A percentile compares a stretch with the other conserved stretches of the same genome.
phyloP scores from a whole-genome alignment of 1,140 invertebrate species.

The Drosophila dunni region DNA sequence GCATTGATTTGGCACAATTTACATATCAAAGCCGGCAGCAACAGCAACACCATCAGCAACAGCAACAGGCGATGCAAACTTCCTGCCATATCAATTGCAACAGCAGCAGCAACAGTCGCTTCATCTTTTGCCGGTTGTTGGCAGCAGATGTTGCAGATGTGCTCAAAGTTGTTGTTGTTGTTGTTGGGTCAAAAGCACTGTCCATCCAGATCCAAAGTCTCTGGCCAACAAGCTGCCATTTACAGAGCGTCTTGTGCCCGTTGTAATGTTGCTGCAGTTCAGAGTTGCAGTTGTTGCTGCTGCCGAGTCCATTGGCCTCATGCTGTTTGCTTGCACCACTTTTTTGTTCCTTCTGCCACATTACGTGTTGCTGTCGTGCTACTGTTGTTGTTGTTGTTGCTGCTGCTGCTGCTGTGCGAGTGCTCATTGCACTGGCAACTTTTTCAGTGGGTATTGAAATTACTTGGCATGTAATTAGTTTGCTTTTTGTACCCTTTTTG shows the following conservation, averaged over 20 bases:
- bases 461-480: conserved; percentile 80
- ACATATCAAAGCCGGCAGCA: conserved; percentile 69
- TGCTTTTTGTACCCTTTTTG: conserved; percentile 52
- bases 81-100: conserved; percentile 40
- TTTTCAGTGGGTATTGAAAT: conserved; percentile 75
- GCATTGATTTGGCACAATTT: conserved; percentile 77
- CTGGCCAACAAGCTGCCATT: conserved; percentile 57
- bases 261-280: conserved; percentile 38
- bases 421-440: conserved; percentile 65
- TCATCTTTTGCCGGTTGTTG: conserved; percentile 34
- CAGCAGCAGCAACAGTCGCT: conserved; percentile 13
- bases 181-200: conserved; percentile 64
- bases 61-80: conserved; percentile 37
- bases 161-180: conserved; percentile 20
- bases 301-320: conserved; percentile 72
- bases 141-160: conserved; percentile 67
- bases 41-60: conserved; percentile 22
- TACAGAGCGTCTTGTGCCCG: conserved; percentile 52
- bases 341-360: conserved; percentile 60
- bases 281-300: conserved; percentile 36
- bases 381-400: conserved; percentile 27
- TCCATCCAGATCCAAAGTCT: conserved; percentile 17
- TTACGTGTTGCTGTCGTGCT: conserved; percentile 55
- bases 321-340: conserved; percentile 72
- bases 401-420: conserved; percentile 50